Evolutionary conservation across 2,113 vertebrate genomes (phyloP), one percentile per base, ranked within the genome.

Genomic region (Phalacrocorax pelagicus): DNA sequence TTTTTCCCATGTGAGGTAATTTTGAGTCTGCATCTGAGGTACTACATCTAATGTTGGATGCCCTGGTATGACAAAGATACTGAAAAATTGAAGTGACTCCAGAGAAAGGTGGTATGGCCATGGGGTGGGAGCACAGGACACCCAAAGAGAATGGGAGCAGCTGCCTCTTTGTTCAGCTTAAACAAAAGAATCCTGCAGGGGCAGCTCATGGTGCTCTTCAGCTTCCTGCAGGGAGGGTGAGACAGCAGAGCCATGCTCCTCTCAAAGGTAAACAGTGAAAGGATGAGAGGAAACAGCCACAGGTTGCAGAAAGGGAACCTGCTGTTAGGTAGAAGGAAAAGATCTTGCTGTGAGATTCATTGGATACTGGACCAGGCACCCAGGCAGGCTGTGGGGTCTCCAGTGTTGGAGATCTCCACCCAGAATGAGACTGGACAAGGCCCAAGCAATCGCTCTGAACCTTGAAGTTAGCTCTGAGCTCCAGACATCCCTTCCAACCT

Each of bases 331-430:
- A 20, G 30, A 47, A 63, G 26, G 15, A 32, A 79, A 65, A 58
- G 15, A 38, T 1, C 9, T 26, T 42, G 5, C 55, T 49, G 5
- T 58, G 38, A 61, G 15, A 0, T 13, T 36, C 2, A 0, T 38
- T 0, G 1, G 36, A 46, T 24, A 44, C 9, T 49, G 24, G 30
- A 70, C 22, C 23, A 42, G 46, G n/a, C 22, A 47, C 30, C 9
- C 24, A 21, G 38, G 11, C 32, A 57, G 58, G 36, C 20, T 77
- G 24, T 24, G 30, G 9, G 7, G 13, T 15, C 32, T 75, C 21
- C 40, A 71, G 2, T 30, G 30, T 62, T 83, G 38, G 42, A 58
- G 19, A 54, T 24, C 8, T 78, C 34, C 6, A 32, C 12, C 14
- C 61, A 61, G 52, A 80, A 40, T 5, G 10, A 34, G 8, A 71